Evolutionary conservation across 2,888 invertebrate genomes (phyloP).

Genomic region (Pseudococcus jackbeardsleyi): DNA sequence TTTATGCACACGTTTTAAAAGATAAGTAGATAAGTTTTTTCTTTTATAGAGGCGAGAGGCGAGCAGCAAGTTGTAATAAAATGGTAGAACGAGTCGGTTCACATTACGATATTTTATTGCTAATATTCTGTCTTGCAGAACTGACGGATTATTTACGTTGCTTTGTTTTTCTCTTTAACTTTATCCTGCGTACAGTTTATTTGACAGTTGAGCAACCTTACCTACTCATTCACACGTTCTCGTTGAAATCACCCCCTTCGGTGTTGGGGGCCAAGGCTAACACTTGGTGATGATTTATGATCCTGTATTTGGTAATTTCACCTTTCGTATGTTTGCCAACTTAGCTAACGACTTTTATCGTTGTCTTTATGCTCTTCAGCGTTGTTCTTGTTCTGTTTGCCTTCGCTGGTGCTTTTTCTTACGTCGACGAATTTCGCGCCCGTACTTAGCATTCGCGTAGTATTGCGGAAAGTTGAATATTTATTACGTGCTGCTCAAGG

Average conservation of each 20-base stretch:
- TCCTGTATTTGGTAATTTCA: conserved; percentile 61
- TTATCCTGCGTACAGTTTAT: conserved; percentile 47
- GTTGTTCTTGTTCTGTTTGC: background rate
- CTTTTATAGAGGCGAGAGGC: conserved; percentile 4
- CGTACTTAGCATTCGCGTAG: background rate
- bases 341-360: conserved; percentile 59
- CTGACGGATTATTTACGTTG: conserved; percentile 65
- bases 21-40: conserved; percentile 55
- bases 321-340: conserved; percentile 58
- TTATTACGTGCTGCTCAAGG: background rate
- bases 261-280: conserved; percentile 53
- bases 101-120: conserved; percentile 60
- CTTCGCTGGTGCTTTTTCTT: background rate
- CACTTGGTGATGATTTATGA: conserved; percentile 64
- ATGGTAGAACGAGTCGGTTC: conserved; percentile 23
- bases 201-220: conserved; percentile 54
- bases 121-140: conserved; percentile 63
- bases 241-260: conserved; percentile 27
- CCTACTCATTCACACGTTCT: conserved; percentile 33
- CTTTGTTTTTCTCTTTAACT: conserved; percentile 58
- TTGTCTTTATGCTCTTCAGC: conserved; percentile 58
- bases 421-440: background rate
- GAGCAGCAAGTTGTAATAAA: conserved; percentile 50
- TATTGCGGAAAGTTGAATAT: background rate
- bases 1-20: conserved; percentile 42